Evolutionary conservation across 2,113 vertebrate species (phyloP), one percentile per base, ranked within the genome.

Genomic region (Triplophysa dalaica): DNA sequence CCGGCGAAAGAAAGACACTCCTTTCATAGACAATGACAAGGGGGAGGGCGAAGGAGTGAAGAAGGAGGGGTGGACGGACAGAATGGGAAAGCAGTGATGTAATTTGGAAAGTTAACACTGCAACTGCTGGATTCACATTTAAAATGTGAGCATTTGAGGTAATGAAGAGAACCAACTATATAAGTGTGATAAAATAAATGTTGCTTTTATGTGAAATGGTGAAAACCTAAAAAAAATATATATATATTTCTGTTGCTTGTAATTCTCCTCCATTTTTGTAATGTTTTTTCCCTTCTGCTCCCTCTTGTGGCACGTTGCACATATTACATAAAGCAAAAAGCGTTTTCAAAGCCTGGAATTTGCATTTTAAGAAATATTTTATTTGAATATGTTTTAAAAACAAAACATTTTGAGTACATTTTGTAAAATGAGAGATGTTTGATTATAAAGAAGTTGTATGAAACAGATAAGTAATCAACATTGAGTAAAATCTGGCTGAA

Each of bases 61-160:
- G 79, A 82, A 86, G 83, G 82, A 68, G 56, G 67, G 63, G 62
- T 70, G 52, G 75, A 68, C 56, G 52, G 48, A 77, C 61, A 33
- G 62, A 76, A 38, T 61, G 70, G 43, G 43, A 69, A 78, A 11
- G 67, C 48, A 29, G 63, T 87, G 88, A 91, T 89, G 85, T 88
- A 17, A 89, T 88, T 81, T 84, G 67, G 61, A 50, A 77, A 48
- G 22, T 92, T 90, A 92, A 93, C 92, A 84, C 88, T 85, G 85
- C 82, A 85, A 77, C 54, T 66, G 48, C 90, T 87, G 81, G 67
- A 0, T 29, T 62, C 78, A 80, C 24, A 24, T 24, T 24, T n/a
- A 56, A n/a, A 56, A 16, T n/a, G 54, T 17, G 54, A 56, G 19
- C n/a, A 10, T n/a, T 58, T 58, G 19, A 58, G 8, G 19, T 54